These are phyloP conservation scores for Temnothorax rugatulus DNA, from an alignment of 2,888 invertebrate genomes.

Conservation along the genomic window DNA sequence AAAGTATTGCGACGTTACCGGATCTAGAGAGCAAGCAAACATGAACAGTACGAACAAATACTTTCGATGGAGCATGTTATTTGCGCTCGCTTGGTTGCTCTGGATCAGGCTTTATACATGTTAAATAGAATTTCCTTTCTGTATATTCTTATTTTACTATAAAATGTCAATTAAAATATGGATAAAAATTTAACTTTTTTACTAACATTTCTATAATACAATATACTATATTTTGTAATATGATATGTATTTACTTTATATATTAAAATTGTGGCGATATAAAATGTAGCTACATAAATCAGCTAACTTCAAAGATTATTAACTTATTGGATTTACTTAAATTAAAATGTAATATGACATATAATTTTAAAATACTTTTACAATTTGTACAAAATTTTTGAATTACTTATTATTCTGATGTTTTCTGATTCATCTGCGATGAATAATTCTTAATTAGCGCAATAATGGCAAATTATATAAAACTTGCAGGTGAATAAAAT, in stretches of 20 bases:
- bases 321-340: not conserved
- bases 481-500: not conserved
- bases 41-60: not conserved
- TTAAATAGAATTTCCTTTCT: not conserved
- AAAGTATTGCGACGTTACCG: slow-evolving; percentile 11
- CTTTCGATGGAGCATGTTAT: not conserved
- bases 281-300: not conserved
- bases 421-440: no score
- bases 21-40: not conserved
- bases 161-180: not conserved
- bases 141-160: not conserved
- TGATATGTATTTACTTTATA: not conserved
- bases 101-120: not conserved
- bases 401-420: not conserved
- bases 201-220: not conserved
- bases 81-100: not conserved
- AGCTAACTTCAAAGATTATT: slow-evolving; percentile 55
- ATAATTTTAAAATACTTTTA: not conserved
- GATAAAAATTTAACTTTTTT: not conserved
- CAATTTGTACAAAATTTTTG: not conserved
- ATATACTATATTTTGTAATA: not conserved
- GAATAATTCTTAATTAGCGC: not conserved
- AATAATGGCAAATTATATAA: slow-evolving; percentile 1
- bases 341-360: not conserved
- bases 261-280: not conserved